Conservation (phyloP, 2,113 vertebrate genomes). For the Chaetodon trifascialis region DNA sequence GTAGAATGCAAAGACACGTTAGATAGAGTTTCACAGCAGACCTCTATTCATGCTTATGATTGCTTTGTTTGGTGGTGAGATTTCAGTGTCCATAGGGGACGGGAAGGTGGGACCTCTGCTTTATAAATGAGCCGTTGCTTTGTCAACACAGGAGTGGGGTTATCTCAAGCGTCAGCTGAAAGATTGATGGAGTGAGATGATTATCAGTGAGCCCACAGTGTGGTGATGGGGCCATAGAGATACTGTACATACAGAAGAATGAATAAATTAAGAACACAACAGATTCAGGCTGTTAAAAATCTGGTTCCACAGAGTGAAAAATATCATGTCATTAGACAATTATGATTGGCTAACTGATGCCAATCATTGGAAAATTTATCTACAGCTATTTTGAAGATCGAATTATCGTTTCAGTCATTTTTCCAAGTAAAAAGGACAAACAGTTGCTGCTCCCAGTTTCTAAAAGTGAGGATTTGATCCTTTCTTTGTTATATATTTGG, state of each 20-base stretch:
- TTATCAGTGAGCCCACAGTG: slow-evolving; percentile 69
- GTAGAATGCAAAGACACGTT: slow-evolving; percentile 73
- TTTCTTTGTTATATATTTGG: neutral
- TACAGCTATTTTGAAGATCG: neutral
- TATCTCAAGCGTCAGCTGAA: slow-evolving; percentile 75
- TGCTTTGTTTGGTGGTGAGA: slow-evolving; percentile 77
- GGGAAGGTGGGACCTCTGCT: slow-evolving; percentile 71
- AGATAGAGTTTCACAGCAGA: slow-evolving; percentile 78
- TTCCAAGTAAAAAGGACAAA: neutral
- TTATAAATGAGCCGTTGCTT: slow-evolving; percentile 79
- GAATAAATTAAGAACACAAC: slow-evolving; percentile 21
- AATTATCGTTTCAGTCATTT: neutral
- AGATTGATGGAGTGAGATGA: slow-evolving; percentile 76
- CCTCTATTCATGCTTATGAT: slow-evolving; percentile 81
- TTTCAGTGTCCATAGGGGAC: slow-evolving; percentile 77
- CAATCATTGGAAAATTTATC: neutral
- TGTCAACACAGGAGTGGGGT: slow-evolving; percentile 76
- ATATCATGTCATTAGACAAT: neutral
- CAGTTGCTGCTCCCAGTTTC: neutral
- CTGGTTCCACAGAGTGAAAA: neutral
- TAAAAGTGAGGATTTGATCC: neutral
- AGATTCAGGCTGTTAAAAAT: neutral
- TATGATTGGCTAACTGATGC: no score
- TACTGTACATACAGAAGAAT: slow-evolving; percentile 43
- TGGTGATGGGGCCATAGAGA: slow-evolving; percentile 29